phyloP scores from a whole-genome alignment of 1,140 invertebrate genomes.

The Gonatopus flavifemur region DNA sequence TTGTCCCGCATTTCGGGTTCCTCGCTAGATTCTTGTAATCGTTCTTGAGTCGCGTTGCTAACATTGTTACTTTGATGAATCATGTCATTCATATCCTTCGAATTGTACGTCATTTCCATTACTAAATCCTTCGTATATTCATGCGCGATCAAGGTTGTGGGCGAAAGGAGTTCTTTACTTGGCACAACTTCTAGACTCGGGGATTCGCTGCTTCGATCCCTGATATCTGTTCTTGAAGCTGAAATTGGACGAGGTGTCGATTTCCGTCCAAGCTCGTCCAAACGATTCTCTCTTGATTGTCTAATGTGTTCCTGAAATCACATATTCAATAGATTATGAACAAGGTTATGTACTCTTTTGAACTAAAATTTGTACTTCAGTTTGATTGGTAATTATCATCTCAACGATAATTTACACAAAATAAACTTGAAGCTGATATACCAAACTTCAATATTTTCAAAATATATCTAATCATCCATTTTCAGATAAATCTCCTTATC shows the following conservation, averaged over 20 bases:
- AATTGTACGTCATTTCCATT: constrained; percentile 38
- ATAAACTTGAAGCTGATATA: no score
- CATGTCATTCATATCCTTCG: constrained; percentile 51
- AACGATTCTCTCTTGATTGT: constrained; percentile 73
- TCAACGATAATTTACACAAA: no score
- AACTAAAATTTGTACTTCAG: no score
- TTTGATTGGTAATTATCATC: no score
- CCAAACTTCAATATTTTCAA: no score
- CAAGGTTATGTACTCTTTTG: no score
- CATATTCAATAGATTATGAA: no score
- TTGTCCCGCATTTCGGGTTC: constrained; percentile 72
- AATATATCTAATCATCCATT: no score
- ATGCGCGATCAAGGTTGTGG: constrained; percentile 39
- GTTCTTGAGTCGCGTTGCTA: constrained; percentile 57
- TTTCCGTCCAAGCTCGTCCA: constrained; percentile 69
- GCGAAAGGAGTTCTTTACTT: constrained; percentile 42
- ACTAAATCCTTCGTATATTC: constrained; percentile 40
- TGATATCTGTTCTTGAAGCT: constrained; percentile 38
- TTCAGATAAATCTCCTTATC: no score
- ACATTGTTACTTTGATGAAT: constrained; percentile 57
- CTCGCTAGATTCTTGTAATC: constrained; percentile 57
- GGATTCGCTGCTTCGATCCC: constrained; percentile 41
- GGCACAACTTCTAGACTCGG: constrained; percentile 45
- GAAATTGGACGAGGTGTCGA: constrained; percentile 50
- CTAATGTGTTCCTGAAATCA: constrained; percentile 77